Conservation (phyloP, 2,797 vertebrate genomes). For the Peromyscus aztecus region DNA sequence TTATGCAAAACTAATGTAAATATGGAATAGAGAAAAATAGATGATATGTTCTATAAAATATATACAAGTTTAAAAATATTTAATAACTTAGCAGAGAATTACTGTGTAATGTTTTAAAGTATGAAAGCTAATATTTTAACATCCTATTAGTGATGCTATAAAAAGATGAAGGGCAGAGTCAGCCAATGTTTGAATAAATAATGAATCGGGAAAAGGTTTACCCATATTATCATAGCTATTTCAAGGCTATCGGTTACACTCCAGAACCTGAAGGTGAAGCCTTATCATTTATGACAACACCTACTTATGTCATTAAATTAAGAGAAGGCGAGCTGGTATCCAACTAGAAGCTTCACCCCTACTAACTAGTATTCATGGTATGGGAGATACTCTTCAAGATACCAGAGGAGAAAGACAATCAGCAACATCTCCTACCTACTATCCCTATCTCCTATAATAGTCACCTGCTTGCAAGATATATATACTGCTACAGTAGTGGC, state of each 20-base stretch:
- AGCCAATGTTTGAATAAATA: background rate
- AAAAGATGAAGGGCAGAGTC: background rate
- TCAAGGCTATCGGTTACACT: background rate
- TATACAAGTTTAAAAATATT: background rate
- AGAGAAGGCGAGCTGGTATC: background rate
- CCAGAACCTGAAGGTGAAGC: background rate
- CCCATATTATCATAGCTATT: background rate
- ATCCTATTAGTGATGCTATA: background rate
- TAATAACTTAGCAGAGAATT: background rate
- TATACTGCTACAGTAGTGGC: background rate
- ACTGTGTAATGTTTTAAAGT: background rate
- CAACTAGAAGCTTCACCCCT: background rate
- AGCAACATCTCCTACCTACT: background rate
- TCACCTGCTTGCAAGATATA: background rate
- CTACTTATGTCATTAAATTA: background rate
- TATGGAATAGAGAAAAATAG: background rate
- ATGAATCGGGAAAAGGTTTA: background rate
- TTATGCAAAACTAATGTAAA: background rate
- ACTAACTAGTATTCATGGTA: background rate
- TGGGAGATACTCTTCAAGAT: no score
- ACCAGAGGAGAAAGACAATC: background rate
- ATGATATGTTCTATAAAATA: background rate
- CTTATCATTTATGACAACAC: background rate
- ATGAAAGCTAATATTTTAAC: background rate
- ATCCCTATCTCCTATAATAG: no score